phyloP scores from a whole-genome alignment of 1,140 invertebrate species.

The Danaus plexippus region DNA sequence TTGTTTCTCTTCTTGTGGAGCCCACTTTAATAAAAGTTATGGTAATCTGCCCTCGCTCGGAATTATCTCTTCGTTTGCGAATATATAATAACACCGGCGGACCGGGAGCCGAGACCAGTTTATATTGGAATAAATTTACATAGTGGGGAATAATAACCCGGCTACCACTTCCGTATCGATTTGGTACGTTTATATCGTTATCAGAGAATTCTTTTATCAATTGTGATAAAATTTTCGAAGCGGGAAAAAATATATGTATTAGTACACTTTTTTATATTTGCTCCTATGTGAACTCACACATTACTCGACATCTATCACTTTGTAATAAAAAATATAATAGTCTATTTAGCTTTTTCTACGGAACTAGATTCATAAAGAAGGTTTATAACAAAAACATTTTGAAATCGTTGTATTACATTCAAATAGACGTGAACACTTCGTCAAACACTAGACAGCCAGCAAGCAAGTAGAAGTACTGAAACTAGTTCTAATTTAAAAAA shows the following conservation, averaged over 20 bases:
- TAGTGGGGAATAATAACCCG: constrained; percentile 50
- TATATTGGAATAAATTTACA: constrained; percentile 72
- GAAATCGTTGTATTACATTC: no score
- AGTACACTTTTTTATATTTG: constrained; percentile 29
- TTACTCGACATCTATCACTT: no score
- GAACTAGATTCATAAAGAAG: no score
- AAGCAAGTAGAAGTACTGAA: no score
- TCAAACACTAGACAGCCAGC: no score
- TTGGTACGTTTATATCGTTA: constrained; percentile 64
- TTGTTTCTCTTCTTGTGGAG: constrained; percentile 48
- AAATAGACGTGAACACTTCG: no score
- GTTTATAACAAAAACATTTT: no score
- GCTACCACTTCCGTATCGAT: constrained; percentile 43
- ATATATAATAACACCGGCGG: constrained; percentile 62
- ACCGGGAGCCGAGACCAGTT: constrained; percentile 36
- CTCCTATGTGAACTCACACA: background rate
- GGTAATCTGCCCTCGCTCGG: constrained; percentile 55
- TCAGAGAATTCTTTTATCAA: constrained; percentile 21
- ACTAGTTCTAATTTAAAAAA: no score
- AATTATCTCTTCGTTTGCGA: constrained; percentile 68
- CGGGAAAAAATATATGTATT: no score
- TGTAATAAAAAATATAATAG: no score
- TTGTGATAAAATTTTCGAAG: no score
- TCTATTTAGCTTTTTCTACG: no score
- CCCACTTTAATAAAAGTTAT: constrained; percentile 69